Base-by-base conservation (phyloP, 2,797 vertebrate genomes). In the Paedocypris micromegethes region DNA sequence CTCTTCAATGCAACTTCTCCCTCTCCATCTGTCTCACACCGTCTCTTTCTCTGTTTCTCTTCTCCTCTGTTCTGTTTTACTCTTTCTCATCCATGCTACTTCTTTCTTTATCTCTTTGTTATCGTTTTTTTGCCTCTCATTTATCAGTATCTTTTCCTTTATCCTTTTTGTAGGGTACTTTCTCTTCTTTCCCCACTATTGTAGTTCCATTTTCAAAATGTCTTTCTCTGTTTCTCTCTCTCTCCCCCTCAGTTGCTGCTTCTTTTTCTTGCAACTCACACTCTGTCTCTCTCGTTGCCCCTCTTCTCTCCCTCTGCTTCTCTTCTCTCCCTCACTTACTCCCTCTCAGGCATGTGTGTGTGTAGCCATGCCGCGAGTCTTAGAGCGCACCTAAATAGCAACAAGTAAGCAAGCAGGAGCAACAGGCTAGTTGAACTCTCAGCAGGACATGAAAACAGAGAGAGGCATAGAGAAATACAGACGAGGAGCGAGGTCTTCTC, bases 401-500 rank as follows among this genome's bases (percentile, higher is more conserved):
- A 76, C 66, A 72, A 71, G 68, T 65, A 59, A 72, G 72, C 58
- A 59, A 64, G 74, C 38, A 9, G 47, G n/a, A 39, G 50, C 38
- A 54, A 68, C 66, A 54, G 55, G 59, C 59, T 55, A 37, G 54
- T 62, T 41, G 66, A 64, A 52, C 55, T 48, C 48, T 8, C 40
- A 38, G 43, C 4, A 51, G 51, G 3, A 48, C 60, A 64, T 44
- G 56, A 56, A 46, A n/a, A 68, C 41, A 58, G 55, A 58, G 37
- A 23, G 59, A 49, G 62, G 63, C 57, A 66, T 53, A 58, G 64
- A n/a, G 60, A 39, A 47, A 53, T 62, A 62, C 51, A 68, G 74
- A 57, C 9, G 53, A 40, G 9, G 63, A 60, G 58, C 50, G 60
- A 39, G 3, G 9, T 61, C 48, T 40, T 47, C 69, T 65, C 60